Conservation (phyloP, 2,888 invertebrate genomes). For the Ornithoptera priamus region DNA sequence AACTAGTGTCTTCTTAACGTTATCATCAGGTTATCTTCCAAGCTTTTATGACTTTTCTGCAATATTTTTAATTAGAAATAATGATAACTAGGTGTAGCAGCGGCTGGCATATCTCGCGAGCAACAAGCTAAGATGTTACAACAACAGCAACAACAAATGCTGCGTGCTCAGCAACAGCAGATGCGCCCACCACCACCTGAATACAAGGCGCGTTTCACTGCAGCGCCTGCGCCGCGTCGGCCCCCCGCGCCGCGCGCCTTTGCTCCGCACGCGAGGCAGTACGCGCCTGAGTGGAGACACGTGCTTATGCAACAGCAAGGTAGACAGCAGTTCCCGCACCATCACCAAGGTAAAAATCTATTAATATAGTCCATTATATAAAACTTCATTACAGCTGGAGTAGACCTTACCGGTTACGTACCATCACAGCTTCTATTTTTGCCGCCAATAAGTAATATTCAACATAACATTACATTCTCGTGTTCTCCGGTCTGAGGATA, state of each 20-base stretch:
- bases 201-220: constrained; percentile 86
- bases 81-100: constrained; percentile 56
- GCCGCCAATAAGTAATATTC: too few species aligned
- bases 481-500: too few species aligned
- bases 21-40: too few species aligned
- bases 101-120: constrained; percentile 76
- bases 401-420: too few species aligned
- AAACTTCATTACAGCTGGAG: background rate
- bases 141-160: constrained; percentile 84
- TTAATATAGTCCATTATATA: background rate
- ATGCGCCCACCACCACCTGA: constrained; percentile 91
- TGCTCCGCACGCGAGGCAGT: constrained; percentile 64
- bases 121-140: constrained; percentile 84
- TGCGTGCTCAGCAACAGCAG: constrained; percentile 78
- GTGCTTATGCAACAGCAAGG: constrained; percentile 82
- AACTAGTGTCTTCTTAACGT: too few species aligned
- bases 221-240: constrained; percentile 44
- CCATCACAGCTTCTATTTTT: too few species aligned
- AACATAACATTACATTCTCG: too few species aligned
- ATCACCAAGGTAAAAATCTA: constrained; percentile 62
- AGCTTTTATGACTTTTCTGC: too few species aligned
- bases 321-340: constrained; percentile 72
- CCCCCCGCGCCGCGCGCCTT: constrained; percentile 48
- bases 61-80: background rate
- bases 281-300: constrained; percentile 73